phyloP scores from a whole-genome alignment of 35 echinoderm and acorn worm genomes.

The Nesometra sesokonis region DNA sequence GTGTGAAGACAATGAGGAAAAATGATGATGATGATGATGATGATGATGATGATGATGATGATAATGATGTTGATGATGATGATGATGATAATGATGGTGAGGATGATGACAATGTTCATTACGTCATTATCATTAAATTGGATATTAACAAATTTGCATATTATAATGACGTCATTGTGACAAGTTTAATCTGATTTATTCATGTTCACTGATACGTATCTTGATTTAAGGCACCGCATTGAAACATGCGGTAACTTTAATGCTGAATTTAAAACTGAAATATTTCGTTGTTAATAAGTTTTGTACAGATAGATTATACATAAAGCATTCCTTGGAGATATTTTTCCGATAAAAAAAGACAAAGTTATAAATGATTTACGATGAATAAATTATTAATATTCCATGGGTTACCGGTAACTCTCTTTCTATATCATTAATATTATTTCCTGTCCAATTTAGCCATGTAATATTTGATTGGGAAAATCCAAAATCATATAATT shows the following conservation, averaged over 20 bases:
- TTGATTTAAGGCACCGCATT: too few relatives aligned
- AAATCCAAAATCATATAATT: too few relatives aligned
- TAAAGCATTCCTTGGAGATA: not conserved
- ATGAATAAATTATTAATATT: not conserved
- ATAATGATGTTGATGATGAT: not conserved
- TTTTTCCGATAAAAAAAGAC: not conserved
- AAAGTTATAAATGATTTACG: not conserved
- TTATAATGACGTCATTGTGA: too few relatives aligned
- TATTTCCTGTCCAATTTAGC: too few relatives aligned
- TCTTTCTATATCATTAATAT: too few relatives aligned
- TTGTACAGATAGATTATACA: not conserved
- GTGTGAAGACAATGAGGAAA: not conserved
- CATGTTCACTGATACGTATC: not conserved
- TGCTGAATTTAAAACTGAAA: not conserved
- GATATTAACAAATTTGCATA: too few relatives aligned
- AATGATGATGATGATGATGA: not conserved
- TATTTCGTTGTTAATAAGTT: not conserved
- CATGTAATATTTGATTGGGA: too few relatives aligned
- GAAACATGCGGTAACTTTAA: too few relatives aligned
- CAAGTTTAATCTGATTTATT: too few relatives aligned
- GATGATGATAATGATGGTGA: not conserved
- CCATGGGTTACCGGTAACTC: too few relatives aligned
- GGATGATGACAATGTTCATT: too few relatives aligned
- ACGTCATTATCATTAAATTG: too few relatives aligned
- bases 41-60: not conserved